Percentiles rank a stretch among this genome's conserved stretches.
Evolutionary conservation across 1,140 invertebrate species (phyloP).

Genomic region (Diabrotica undecimpunctata): DNA sequence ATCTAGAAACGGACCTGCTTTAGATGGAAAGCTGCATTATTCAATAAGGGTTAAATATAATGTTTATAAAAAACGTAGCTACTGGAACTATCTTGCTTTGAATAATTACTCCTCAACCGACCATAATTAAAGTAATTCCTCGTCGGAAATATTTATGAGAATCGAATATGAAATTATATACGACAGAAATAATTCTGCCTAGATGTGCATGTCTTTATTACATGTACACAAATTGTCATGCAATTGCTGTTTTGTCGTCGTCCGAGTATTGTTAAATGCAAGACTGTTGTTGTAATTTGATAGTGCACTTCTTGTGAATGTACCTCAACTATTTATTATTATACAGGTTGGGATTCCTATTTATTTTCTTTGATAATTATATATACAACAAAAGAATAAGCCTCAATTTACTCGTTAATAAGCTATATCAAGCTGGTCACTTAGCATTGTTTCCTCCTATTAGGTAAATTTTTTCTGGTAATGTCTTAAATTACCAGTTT

Average conservation of each 20-base stretch:
- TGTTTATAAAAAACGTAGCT: slow-evolving; percentile 31
- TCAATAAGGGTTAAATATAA: slow-evolving; percentile 16
- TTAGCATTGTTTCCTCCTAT: not conserved
- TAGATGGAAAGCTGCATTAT: too few species aligned
- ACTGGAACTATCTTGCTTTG: slow-evolving; percentile 26
- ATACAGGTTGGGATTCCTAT: not conserved
- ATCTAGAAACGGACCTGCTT: too few species aligned
- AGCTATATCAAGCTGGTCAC: slow-evolving; percentile 5
- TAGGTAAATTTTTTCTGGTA: not conserved
- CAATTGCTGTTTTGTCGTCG: slow-evolving; percentile 31
- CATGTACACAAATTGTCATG: slow-evolving; percentile 31
- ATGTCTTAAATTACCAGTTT: not conserved
- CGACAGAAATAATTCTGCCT: slow-evolving; percentile 33
- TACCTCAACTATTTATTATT: slow-evolving; percentile 18
- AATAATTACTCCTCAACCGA: slow-evolving; percentile 25
- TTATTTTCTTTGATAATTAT: not conserved
- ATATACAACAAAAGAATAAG: not conserved
- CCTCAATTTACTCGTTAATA: not conserved
- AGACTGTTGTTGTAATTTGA: slow-evolving; percentile 9
- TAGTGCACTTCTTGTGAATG: slow-evolving; percentile 22
- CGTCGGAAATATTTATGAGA: slow-evolving; percentile 34
- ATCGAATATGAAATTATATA: slow-evolving; percentile 34
- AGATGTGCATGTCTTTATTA: slow-evolving; percentile 34
- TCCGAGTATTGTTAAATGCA: slow-evolving; percentile 22
- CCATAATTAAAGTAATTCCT: slow-evolving; percentile 28